A percentile compares a stretch with the other conserved stretches of the same genome.
These are phyloP conservation scores for Protaetia brevitarsis DNA, from an alignment of 1,140 invertebrate species.

Conservation along the genomic window DNA sequence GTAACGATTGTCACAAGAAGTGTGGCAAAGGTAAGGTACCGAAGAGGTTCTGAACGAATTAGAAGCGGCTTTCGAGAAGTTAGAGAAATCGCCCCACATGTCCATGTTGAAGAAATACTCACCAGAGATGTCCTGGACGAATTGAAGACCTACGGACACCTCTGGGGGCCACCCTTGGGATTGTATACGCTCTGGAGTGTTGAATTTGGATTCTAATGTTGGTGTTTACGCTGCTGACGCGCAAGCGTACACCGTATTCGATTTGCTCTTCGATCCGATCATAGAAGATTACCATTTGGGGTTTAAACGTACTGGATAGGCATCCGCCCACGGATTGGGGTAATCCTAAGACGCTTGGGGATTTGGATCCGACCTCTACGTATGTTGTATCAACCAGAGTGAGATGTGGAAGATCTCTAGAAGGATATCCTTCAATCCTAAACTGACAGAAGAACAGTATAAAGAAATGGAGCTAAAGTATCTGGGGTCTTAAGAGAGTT, in stretches of 20 bases:
- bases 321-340: too few relatives aligned
- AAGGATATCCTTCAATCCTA: too few relatives aligned
- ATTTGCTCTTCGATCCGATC: constrained; percentile 70
- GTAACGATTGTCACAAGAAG: constrained; percentile 59
- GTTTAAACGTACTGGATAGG: too few relatives aligned
- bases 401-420: too few relatives aligned
- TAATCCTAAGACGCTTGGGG: too few relatives aligned
- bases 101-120: constrained; percentile 74
- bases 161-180: constrained; percentile 62
- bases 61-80: too few relatives aligned
- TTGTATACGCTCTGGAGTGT: constrained; percentile 63
- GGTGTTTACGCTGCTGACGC: constrained; percentile 74
- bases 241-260: constrained; percentile 66
- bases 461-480: constrained; percentile 57
- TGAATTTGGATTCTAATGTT: constrained; percentile 60
- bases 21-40: too few relatives aligned
- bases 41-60: too few relatives aligned
- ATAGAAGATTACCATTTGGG: too few relatives aligned
- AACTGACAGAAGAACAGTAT: constrained; percentile 65
- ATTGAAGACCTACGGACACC: constrained; percentile 60
- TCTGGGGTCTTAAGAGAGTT: too few relatives aligned
- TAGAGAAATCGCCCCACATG: constrained; percentile 58
- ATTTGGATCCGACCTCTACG: constrained; percentile 75
- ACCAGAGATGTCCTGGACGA: constrained; percentile 62
- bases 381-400: too few relatives aligned